phyloP scores from a whole-genome alignment of 2,113 vertebrate species.

The Galeopterus variegatus region DNA sequence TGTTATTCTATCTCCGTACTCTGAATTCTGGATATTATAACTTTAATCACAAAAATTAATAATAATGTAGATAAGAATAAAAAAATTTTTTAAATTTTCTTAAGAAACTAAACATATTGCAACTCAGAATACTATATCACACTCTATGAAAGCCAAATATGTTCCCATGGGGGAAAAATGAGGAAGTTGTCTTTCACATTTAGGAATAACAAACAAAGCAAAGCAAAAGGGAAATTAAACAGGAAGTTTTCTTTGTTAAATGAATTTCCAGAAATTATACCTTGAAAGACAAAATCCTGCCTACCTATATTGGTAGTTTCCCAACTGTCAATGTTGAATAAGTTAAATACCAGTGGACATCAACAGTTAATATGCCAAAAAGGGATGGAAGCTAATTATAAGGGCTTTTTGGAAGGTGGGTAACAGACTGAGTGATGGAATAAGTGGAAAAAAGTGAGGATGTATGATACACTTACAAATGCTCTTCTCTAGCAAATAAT shows the following conservation, averaged over 20 bases:
- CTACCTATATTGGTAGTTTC: background rate
- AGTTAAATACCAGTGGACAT: background rate
- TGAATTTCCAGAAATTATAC: conserved; percentile 5
- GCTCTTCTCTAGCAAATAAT: background rate
- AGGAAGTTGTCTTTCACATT: background rate
- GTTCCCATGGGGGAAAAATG: background rate
- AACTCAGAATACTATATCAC: background rate
- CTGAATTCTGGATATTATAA: background rate
- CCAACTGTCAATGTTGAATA: background rate
- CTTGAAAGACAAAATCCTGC: background rate
- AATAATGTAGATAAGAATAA: background rate
- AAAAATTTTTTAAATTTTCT: background rate
- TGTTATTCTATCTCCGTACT: background rate
- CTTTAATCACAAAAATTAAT: background rate
- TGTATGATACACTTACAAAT: background rate
- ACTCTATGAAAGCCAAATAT: background rate
- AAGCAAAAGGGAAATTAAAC: background rate
- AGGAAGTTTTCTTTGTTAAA: background rate
- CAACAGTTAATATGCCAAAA: background rate
- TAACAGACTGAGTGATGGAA: background rate
- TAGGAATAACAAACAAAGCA: background rate
- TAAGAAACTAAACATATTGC: background rate
- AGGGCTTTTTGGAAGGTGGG: background rate
- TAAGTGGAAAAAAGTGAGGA: background rate
- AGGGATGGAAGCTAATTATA: background rate